A percentile compares a stretch with the other conserved stretches of the same genome.
Conservation (phyloP, 2,888 invertebrate genomes). For the Ptychoptera albimana region DNA sequence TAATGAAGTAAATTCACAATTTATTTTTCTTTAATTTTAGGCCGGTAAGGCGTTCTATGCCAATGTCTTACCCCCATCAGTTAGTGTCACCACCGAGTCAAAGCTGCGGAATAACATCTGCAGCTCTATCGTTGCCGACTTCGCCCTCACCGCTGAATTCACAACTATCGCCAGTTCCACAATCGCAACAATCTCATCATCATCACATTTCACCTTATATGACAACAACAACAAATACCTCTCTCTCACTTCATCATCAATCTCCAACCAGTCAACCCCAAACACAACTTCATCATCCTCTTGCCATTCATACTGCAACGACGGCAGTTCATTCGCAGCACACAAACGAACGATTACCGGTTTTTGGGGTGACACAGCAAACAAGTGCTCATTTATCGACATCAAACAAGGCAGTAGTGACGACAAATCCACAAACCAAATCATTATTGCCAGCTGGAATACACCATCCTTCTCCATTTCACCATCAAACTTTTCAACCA, state of each 20-base stretch:
- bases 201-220: constrained; percentile 16
- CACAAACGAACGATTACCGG: not conserved
- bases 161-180: constrained; percentile 13
- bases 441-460: not conserved
- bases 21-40: constrained; percentile 8
- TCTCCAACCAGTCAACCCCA: not conserved
- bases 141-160: constrained; percentile 27
- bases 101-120: constrained; percentile 6
- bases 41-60: constrained; percentile 12
- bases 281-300: constrained; percentile 11
- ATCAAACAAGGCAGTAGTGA: not conserved
- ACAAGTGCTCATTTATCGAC: not conserved
- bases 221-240: constrained; percentile 8
- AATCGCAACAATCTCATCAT: constrained; percentile 2
- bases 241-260: constrained; percentile 6
- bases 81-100: constrained; percentile 10
- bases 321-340: constrained; percentile 12
- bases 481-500: constrained; percentile 22
- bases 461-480: constrained; percentile 7
- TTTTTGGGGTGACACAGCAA: not conserved
- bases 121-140: constrained; percentile 18
- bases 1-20: not conserved
- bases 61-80: constrained; percentile 12
- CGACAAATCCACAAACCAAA: not conserved
- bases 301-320: constrained; percentile 18